Conservation (phyloP, 1,140 invertebrate genomes). For the Calliphora vicina region DNA sequence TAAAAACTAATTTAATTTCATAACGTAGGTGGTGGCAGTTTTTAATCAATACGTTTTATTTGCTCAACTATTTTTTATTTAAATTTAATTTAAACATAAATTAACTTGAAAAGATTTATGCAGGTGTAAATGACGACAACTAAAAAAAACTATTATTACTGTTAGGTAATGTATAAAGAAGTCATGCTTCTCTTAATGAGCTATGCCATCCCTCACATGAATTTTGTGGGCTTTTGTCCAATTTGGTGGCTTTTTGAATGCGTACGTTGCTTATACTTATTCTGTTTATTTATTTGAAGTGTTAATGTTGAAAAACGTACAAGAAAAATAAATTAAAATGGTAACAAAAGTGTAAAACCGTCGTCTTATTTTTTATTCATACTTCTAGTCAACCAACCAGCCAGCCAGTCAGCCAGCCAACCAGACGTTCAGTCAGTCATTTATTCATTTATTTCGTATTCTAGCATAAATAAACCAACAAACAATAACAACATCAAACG, state of each 20-base stretch:
- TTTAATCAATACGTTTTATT: neutral
- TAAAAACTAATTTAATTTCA: neutral
- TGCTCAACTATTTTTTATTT: neutral
- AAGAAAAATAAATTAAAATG: conserved; percentile 15
- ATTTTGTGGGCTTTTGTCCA: neutral
- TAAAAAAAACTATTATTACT: neutral
- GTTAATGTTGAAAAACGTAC: conserved; percentile 12
- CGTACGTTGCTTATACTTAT: neutral
- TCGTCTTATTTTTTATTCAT: neutral
- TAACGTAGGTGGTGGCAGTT: neutral
- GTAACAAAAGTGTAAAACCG: neutral
- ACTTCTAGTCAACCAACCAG: neutral
- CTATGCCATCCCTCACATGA: neutral
- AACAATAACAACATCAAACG: neutral
- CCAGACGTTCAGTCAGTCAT: neutral
- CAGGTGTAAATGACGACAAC: neutral
- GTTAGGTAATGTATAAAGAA: neutral
- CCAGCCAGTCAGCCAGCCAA: neutral
- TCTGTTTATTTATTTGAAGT: neutral
- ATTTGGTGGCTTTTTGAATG: no score
- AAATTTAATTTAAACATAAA: neutral
- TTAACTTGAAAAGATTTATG: neutral
- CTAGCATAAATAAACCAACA: neutral
- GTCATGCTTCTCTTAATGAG: neutral
- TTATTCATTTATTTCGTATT: neutral